phyloP scores from a whole-genome alignment of 2,888 invertebrate genomes.

The Choristoneura rosaceana region DNA sequence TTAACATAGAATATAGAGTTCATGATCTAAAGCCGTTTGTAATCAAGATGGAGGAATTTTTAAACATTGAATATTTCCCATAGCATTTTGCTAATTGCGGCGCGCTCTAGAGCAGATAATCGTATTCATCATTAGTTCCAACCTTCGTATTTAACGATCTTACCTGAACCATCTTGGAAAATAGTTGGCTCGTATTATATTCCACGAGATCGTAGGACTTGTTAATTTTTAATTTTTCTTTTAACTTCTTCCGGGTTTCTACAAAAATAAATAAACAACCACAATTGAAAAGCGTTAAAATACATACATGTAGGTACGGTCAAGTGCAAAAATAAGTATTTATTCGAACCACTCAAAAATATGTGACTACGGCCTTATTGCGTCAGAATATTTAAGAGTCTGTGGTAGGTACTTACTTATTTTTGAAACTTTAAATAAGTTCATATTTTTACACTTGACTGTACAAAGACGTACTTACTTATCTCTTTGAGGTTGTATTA shows the following conservation, averaged over 20 bases:
- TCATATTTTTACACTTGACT: no score
- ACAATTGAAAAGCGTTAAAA: no score
- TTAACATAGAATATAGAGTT: slow-evolving; percentile 43
- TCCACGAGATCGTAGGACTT: neutral
- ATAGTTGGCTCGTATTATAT: slow-evolving; percentile 10
- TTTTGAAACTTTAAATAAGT: no score
- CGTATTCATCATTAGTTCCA: slow-evolving; percentile 52
- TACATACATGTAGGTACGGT: no score
- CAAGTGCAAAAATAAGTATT: no score
- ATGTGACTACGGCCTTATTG: no score
- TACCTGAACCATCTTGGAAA: slow-evolving; percentile 20
- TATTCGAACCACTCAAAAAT: no score
- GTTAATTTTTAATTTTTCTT: neutral
- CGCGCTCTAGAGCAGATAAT: slow-evolving; percentile 58
- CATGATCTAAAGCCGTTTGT: slow-evolving; percentile 46
- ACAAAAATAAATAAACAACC: no score
- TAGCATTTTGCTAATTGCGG: slow-evolving; percentile 57
- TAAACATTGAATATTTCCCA: slow-evolving; percentile 61
- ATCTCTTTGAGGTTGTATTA: no score
- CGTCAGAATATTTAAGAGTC: no score
- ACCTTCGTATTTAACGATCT: slow-evolving; percentile 43
- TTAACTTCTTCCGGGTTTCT: neutral
- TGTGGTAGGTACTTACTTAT: no score
- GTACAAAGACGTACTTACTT: no score
- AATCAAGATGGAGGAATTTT: slow-evolving; percentile 39